Conservation (phyloP, 2,888 invertebrate species). For the Ischnus inquisitorius region DNA sequence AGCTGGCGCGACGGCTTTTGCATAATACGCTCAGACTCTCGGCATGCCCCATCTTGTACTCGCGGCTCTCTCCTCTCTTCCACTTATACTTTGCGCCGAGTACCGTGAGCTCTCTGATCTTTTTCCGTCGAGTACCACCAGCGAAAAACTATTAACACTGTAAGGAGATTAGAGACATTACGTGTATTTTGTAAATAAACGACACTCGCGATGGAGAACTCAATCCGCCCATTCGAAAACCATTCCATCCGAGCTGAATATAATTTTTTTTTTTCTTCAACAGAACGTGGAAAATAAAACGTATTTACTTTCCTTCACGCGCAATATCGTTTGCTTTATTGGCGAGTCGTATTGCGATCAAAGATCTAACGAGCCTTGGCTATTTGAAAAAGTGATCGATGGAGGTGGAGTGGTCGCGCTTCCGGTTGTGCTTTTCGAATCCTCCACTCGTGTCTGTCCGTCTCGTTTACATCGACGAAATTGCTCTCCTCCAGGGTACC, state of each 20-base stretch:
- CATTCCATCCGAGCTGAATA: background rate
- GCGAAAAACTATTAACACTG: conserved; percentile 30
- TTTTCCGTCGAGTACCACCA: background rate
- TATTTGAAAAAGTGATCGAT: conserved; percentile 44
- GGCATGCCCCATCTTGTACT: conserved; percentile 12
- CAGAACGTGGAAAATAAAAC: background rate
- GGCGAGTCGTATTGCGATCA: conserved; percentile 10
- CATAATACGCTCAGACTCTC: conserved; percentile 62
- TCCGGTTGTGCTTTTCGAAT: conserved; percentile 20
- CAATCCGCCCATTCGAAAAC: background rate
- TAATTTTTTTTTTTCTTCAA: background rate
- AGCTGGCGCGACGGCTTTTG: conserved; percentile 55
- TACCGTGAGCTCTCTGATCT: conserved; percentile 38
- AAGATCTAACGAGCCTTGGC: conserved; percentile 40
- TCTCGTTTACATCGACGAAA: conserved; percentile 34
- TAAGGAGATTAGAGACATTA: conserved; percentile 9
- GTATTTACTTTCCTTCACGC: background rate
- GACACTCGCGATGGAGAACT: background rate
- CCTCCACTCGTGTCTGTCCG: background rate
- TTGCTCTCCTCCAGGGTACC: conserved; percentile 34
- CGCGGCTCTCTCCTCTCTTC: conserved; percentile 20
- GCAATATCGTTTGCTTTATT: conserved; percentile 5
- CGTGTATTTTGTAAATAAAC: background rate
- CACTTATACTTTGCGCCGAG: conserved; percentile 1
- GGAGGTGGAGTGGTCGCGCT: background rate